Conservation (phyloP, 2,113 vertebrate species). For the Chunga burmeisteri region DNA sequence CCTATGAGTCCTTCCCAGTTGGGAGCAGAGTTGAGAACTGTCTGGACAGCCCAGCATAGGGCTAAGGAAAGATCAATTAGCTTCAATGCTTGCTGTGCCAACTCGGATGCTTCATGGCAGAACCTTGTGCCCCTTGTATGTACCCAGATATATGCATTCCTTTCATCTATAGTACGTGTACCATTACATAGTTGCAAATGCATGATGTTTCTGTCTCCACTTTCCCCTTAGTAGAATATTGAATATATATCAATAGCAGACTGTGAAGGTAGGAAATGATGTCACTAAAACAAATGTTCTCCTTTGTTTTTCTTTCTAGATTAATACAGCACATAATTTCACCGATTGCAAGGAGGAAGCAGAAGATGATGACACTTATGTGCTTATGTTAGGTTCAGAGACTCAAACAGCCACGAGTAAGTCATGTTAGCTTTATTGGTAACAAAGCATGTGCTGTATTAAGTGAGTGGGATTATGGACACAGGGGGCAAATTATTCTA, state of each 20-base stretch:
- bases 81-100: neutral
- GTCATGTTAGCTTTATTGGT: neutral
- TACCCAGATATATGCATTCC: accelerated
- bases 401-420: conserved; percentile 17
- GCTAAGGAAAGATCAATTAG: neutral
- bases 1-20: neutral
- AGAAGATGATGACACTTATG: neutral
- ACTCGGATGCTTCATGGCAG: neutral
- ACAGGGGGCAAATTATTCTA: neutral
- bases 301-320: conserved; percentile 50
- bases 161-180: neutral
- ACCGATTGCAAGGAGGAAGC: neutral
- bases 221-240: neutral
- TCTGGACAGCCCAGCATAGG: neutral
- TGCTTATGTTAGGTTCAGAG: conserved; percentile 4
- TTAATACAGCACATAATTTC: neutral
- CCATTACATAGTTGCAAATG: neutral
- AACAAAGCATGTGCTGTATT: neutral
- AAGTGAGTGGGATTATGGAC: neutral
- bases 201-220: neutral
- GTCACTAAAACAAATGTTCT: neutral
- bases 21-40: neutral
- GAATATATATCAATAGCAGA: neutral
- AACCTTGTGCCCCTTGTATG: neutral
- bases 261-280: neutral